A percentile compares a stretch with the other conserved stretches of the same genome.
phyloP scores from a whole-genome alignment of 2,113 vertebrate genomes.

The Mixornis gularis region DNA sequence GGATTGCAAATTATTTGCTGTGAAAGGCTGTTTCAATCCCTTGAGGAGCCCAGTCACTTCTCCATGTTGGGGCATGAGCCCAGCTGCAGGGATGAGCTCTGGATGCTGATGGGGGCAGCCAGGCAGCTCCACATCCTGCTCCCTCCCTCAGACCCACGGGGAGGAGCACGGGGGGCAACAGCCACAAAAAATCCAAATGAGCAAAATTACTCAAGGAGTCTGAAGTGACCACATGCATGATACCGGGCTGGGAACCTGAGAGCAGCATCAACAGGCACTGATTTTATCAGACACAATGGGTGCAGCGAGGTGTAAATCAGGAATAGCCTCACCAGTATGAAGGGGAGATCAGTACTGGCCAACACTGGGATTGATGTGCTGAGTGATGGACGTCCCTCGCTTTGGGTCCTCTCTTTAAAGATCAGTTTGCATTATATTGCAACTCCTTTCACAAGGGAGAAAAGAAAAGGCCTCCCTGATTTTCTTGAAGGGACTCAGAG shows the following conservation, averaged over 20 bases:
- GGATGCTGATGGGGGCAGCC: not conserved
- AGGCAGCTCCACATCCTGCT: not conserved
- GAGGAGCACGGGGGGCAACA: fast-evolving
- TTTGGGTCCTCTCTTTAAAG: not conserved
- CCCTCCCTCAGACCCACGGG: fast-evolving
- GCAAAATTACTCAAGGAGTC: not conserved
- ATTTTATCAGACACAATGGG: not conserved
- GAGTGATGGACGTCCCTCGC: not conserved
- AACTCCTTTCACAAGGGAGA: not conserved
- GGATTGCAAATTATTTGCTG: not conserved
- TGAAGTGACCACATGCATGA: not conserved
- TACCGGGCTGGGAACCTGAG: not conserved
- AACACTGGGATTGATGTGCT: not conserved
- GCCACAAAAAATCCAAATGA: fast-evolving
- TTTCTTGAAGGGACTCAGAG: constrained; percentile 46
- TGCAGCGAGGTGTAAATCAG: not conserved
- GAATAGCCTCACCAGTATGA: not conserved
- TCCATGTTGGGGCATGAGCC: not conserved
- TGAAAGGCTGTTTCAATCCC: not conserved
- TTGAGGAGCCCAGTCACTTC: not conserved
- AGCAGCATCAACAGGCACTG: not conserved
- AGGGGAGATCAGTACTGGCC: not conserved
- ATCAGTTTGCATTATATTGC: not conserved
- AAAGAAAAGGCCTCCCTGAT: not conserved
- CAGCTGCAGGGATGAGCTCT: not conserved